A percentile compares a stretch with the other conserved stretches of the same genome.
These are phyloP conservation scores for Lophius piscatorius DNA, from an alignment of 2,113 vertebrate genomes.

Conservation along the genomic window DNA sequence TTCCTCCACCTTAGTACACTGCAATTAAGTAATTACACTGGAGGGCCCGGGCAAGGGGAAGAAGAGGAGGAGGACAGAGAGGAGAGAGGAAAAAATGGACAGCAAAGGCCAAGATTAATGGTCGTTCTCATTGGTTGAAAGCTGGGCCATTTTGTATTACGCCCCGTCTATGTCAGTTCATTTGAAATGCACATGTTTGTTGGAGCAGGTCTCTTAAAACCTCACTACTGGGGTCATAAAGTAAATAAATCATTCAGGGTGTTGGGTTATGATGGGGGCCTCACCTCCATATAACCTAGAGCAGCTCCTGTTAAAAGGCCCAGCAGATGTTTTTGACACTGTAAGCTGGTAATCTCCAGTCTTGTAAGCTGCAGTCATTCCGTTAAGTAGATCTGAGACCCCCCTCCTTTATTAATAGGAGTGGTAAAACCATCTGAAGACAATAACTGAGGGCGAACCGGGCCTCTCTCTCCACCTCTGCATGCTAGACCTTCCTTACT, in stretches of 20 bases:
- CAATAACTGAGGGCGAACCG: constrained; percentile 88
- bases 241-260: constrained; percentile 73
- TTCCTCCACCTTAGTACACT: constrained; percentile 81
- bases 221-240: constrained; percentile 78
- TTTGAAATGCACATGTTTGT: constrained; percentile 80
- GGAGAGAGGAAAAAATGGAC: constrained; percentile 45
- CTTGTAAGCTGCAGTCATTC: constrained; percentile 91
- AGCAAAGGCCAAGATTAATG: constrained; percentile 77
- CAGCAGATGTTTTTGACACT: constrained; percentile 95
- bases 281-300: constrained; percentile 92
- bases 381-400: constrained; percentile 89
- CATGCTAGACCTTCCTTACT: constrained; percentile 76
- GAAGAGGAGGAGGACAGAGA: constrained; percentile 44
- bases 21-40: constrained; percentile 85
- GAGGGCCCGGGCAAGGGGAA: constrained; percentile 67
- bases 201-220: constrained; percentile 79
- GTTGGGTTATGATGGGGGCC: constrained; percentile 64
- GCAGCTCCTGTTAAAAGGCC: constrained; percentile 87
- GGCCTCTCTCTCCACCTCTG: constrained; percentile 66
- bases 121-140: constrained; percentile 70
- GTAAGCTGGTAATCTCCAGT: constrained; percentile 94
- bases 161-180: constrained; percentile 71
- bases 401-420: constrained; percentile 92
- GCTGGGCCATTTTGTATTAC: constrained; percentile 72
- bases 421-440: constrained; percentile 95